A percentile compares a stretch with the other conserved stretches of the same genome.
These are phyloP conservation scores for Pandemis corylana DNA, from an alignment of 2,888 invertebrate species.

Conservation along the genomic window DNA sequence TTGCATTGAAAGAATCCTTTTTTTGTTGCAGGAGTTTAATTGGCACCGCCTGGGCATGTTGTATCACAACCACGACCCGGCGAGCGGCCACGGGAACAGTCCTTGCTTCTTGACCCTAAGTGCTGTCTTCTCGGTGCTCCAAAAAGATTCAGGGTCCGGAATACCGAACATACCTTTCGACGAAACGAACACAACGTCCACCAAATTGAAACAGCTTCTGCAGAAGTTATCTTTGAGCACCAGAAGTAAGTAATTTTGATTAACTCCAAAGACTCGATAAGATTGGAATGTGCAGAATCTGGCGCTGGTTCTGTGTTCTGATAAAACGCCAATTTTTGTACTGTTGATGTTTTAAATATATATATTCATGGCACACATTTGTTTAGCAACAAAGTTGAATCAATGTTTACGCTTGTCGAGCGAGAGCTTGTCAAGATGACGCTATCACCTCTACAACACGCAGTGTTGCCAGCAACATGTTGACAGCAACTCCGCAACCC, in stretches of 20 bases:
- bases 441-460: too few relatives aligned
- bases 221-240: slow-evolving; percentile 85
- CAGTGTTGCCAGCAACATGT: too few relatives aligned
- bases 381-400: too few relatives aligned
- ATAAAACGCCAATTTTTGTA: too few relatives aligned
- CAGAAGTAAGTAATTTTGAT: slow-evolving; percentile 87
- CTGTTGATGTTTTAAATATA: too few relatives aligned
- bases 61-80: slow-evolving; percentile 88
- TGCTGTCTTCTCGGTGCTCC: slow-evolving; percentile 85
- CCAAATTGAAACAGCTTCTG: slow-evolving; percentile 85
- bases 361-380: too few relatives aligned
- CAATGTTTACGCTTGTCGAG: too few relatives aligned
- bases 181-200: slow-evolving; percentile 82
- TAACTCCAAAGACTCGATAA: not conserved
- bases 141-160: slow-evolving; percentile 77
- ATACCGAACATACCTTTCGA: slow-evolving; percentile 86
- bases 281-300: not conserved
- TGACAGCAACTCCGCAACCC: too few relatives aligned
- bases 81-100: slow-evolving; percentile 88
- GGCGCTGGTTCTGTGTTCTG: not conserved
- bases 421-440: too few relatives aligned
- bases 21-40: slow-evolving; percentile 86
- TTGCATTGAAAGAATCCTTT: not conserved
- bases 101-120: slow-evolving; percentile 91
- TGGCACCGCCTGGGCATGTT: slow-evolving; percentile 90